Percentiles rank a stretch among this genome's conserved stretches.
Conservation (phyloP, 2,113 vertebrate genomes). For the Fukomys damarensis region DNA sequence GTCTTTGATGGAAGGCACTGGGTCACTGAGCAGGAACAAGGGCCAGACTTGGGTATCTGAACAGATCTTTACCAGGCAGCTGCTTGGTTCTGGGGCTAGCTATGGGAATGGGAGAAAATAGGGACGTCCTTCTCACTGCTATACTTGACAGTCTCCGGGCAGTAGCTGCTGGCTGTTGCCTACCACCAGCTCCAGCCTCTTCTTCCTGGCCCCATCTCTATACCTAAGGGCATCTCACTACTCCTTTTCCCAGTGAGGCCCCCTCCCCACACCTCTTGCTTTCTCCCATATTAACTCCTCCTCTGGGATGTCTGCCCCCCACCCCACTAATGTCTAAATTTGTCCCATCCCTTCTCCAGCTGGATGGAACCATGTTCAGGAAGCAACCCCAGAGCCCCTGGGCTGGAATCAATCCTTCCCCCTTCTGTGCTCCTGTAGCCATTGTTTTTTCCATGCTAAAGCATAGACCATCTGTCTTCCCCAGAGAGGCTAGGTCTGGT, state of each 20-base stretch:
- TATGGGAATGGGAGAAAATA: neutral
- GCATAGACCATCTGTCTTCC: neutral
- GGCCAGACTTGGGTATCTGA: neutral
- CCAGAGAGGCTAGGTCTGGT: neutral
- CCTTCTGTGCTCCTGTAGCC: neutral
- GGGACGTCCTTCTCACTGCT: neutral
- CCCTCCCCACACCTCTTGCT: neutral
- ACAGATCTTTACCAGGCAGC: neutral
- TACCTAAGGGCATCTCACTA: neutral
- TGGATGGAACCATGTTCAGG: neutral
- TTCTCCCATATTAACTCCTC: neutral
- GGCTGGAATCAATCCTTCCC: slow-evolving; percentile 24
- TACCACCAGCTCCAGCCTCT: neutral
- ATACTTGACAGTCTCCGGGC: neutral
- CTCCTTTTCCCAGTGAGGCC: neutral
- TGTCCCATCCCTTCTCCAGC: neutral
- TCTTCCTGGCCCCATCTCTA: neutral
- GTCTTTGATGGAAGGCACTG: neutral
- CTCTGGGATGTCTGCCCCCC: neutral
- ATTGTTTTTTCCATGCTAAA: neutral
- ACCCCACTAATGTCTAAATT: neutral
- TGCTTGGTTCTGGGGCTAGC: neutral
- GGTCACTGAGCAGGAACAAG: neutral
- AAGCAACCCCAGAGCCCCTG: neutral
- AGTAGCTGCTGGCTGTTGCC: neutral